Conservation (phyloP, 1,140 invertebrate species). For the Linepithema humile region DNA sequence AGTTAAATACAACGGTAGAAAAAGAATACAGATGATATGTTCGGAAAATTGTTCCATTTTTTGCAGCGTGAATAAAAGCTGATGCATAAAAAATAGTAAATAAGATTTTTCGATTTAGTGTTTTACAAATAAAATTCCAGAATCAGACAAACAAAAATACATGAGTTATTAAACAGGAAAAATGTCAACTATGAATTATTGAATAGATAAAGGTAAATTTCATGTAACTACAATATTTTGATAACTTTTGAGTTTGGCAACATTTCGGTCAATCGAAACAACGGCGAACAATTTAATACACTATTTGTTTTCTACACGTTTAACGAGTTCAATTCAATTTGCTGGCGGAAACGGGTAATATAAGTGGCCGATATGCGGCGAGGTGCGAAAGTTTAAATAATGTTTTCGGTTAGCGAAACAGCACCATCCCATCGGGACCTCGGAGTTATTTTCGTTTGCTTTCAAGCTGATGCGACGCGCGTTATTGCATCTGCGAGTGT, state of each 20-base stretch:
- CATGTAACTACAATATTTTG: background rate
- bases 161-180: background rate
- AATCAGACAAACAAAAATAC: background rate
- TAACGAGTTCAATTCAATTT: conserved; percentile 22
- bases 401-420: conserved; percentile 41
- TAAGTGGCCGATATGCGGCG: background rate
- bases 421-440: background rate
- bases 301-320: background rate
- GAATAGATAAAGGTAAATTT: background rate
- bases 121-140: background rate
- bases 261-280: background rate
- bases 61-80: background rate
- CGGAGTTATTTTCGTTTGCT: conserved; percentile 50
- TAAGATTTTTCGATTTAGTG: background rate
- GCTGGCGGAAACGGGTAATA: background rate
- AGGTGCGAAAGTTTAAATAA: conserved; percentile 42
- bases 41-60: background rate
- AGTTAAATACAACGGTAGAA: background rate
- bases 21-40: background rate
- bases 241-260: background rate
- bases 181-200: background rate
- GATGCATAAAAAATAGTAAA: background rate
- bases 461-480: conserved; percentile 42
- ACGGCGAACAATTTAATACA: background rate
- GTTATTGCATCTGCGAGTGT: conserved; percentile 49